Evolutionary conservation across 1,140 invertebrate genomes (phyloP).

Genomic region (Dendrolimus kikuchii): DNA sequence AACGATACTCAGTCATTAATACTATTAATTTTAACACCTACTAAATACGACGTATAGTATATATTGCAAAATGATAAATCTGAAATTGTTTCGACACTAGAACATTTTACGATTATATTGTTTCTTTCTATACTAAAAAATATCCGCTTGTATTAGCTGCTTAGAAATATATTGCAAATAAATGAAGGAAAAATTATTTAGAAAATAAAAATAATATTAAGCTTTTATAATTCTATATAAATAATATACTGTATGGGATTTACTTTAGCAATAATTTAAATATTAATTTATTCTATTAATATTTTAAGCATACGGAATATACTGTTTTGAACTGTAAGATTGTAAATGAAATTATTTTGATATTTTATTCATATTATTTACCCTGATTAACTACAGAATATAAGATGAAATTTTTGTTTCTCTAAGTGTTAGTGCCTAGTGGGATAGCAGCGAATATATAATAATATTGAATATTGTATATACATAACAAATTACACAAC

Average conservation of each 20-base stretch:
- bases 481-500: conserved; percentile 64
- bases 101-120: too few species aligned
- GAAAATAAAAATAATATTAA: too few species aligned
- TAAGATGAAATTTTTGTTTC: conserved; percentile 20
- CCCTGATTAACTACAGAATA: conserved; percentile 39
- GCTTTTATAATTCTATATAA: too few species aligned
- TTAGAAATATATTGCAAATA: too few species aligned
- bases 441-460: conserved; percentile 38
- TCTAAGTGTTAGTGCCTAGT: conserved; percentile 18
- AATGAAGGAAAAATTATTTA: too few species aligned
- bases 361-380: conserved; percentile 15
- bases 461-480: conserved; percentile 50
- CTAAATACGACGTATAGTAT: too few species aligned
- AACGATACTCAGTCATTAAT: conserved; percentile 62
- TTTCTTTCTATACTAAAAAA: too few species aligned
- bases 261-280: not conserved
- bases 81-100: too few species aligned
- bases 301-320: conserved; percentile 2
- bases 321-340: conserved; percentile 4
- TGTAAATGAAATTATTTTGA: conserved; percentile 2
- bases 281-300: conserved; percentile 2
- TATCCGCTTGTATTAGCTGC: too few species aligned
- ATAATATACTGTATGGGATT: too few species aligned
- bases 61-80: too few species aligned
- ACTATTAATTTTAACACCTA: conserved; percentile 40